phyloP scores from a whole-genome alignment of 2,797 vertebrate genomes.

The Acrocephalus scirpaceus region DNA sequence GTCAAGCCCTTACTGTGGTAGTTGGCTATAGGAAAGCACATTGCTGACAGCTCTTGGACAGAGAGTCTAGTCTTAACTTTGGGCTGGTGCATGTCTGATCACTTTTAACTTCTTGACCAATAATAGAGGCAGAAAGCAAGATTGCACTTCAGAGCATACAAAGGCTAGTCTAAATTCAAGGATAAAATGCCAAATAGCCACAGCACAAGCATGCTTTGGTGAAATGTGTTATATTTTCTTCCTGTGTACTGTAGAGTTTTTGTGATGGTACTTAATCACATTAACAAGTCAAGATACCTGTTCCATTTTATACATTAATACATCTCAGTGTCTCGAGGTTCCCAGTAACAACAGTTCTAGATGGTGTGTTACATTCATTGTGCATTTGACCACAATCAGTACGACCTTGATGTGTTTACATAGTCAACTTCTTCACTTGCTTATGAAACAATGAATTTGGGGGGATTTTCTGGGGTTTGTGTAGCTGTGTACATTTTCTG shows the following conservation, averaged over 20 bases:
- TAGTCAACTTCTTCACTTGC: background rate
- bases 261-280: background rate
- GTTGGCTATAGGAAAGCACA: background rate
- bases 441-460: background rate
- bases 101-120: background rate
- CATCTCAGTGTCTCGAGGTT: background rate
- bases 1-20: background rate
- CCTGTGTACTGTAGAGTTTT: background rate
- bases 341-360: background rate
- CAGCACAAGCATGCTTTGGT: background rate
- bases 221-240: background rate
- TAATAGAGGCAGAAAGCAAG: background rate
- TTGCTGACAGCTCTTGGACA: background rate
- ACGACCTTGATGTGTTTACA: background rate
- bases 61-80: background rate
- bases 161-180: background rate
- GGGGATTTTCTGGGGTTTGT: background rate
- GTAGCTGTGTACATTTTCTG: background rate
- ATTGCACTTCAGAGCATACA: fast-evolving
- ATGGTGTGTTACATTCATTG: fast-evolving
- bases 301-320: background rate
- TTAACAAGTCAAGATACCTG: background rate
- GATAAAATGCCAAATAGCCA: background rate
- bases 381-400: background rate
- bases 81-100: background rate